A percentile compares a stretch with the other conserved stretches of the same genome.
Evolutionary conservation across 2,797 vertebrate species (phyloP).

Genomic region (Anguilla anguilla): DNA sequence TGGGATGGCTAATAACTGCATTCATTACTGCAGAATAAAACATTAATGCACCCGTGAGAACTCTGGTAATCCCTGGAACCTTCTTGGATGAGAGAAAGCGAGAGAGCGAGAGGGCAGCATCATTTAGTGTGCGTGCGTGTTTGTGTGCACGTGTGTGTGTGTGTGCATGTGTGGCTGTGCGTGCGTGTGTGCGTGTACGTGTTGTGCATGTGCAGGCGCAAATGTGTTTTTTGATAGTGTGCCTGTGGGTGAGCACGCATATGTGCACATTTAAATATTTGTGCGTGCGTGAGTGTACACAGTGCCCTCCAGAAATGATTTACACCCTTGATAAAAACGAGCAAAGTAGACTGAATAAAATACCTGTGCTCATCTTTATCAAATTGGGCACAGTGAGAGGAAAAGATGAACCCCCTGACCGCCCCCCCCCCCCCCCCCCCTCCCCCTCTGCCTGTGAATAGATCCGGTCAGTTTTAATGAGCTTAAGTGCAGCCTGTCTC

Average conservation of each 20-base stretch:
- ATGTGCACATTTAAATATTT: not conserved
- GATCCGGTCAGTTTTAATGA: not conserved
- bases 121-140: no score
- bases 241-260: not conserved
- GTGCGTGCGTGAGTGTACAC: not conserved
- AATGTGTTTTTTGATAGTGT: not conserved
- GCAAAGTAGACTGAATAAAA: no score
- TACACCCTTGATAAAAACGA: not conserved
- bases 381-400: no score
- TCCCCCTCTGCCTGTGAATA: not conserved
- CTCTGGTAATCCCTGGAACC: not conserved
- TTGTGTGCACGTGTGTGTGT: no score
- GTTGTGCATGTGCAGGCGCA: not conserved
- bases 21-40: conserved; percentile 50
- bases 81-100: not conserved
- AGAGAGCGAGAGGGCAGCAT: not conserved
- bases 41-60: conserved; percentile 20
- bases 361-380: not conserved
- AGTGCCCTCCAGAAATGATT: not conserved
- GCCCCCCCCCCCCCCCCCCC: no score
- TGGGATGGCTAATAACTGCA: conserved; percentile 70
- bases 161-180: no score
- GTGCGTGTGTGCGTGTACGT: not conserved
- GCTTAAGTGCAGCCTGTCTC: not conserved
- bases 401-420: no score